These are phyloP conservation scores for Boleophthalmus pectinirostris DNA, from an alignment of 2,113 vertebrate genomes.

Conservation along the genomic window DNA sequence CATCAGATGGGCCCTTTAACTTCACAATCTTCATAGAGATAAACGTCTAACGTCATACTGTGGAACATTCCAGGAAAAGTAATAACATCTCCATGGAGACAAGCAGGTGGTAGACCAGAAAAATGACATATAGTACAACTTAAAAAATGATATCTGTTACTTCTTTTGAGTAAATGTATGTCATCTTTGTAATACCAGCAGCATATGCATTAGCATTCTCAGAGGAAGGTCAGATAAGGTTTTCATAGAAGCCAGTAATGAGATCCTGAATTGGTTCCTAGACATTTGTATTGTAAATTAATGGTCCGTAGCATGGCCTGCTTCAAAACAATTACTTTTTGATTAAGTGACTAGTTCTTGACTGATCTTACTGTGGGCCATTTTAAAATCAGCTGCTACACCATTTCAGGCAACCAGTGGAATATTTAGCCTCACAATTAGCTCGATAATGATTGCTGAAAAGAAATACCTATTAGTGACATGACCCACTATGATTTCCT, in stretches of 20 bases:
- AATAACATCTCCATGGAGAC: neutral
- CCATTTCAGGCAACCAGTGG: neutral
- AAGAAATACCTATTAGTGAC: neutral
- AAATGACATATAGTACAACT: too few species aligned
- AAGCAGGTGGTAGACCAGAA: too few species aligned
- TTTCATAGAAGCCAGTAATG: neutral
- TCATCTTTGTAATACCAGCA: neutral
- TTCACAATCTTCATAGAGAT: too few species aligned
- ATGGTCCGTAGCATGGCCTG: neutral
- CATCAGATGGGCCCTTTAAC: too few species aligned
- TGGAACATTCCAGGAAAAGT: too few species aligned
- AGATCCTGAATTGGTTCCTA: neutral
- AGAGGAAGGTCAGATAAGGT: neutral
- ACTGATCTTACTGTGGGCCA: neutral
- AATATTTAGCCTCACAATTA: neutral
- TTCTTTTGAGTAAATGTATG: too few species aligned
- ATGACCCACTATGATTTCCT: neutral
- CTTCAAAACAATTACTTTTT: constrained; percentile 9
- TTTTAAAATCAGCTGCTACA: neutral
- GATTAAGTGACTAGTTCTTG: neutral
- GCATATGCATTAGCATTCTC: neutral
- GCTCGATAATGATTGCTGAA: neutral
- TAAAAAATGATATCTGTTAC: too few species aligned
- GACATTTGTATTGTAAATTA: constrained; percentile 9
- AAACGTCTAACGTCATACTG: too few species aligned